Base-by-base conservation (phyloP, 2,797 vertebrate species). In the Babyrousa celebensis region DNA sequence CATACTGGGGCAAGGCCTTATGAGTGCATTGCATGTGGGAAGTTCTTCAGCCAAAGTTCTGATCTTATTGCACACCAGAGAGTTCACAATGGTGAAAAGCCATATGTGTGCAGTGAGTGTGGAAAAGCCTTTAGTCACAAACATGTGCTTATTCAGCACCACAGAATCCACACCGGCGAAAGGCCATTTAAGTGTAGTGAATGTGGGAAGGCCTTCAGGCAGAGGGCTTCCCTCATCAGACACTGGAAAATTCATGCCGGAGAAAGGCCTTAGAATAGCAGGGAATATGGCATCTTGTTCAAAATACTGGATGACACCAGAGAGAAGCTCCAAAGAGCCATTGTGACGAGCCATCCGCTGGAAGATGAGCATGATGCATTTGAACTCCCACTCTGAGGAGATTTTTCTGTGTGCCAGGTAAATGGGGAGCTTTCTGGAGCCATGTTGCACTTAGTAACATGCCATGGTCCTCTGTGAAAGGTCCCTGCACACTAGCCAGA, bases 11-110 rank as follows among this genome's bases (percentile, higher is more conserved):
- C 91, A 63, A 97, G 96, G 82, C 97, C 97, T 25, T 96, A 98
- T 5, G 95, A 96, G 18, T 98, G 97, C 32, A 85, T 78, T 62
- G 88, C 85, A 36, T 98, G 97, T 48, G 97, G 97, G 17, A 98
- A 97, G 63, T 95, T 96, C 36, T 98, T 98, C 56, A 88, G 97
- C 68, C 97, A 97, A 67, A 96, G 98, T 15, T 98, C 98, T 5
- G 97, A 98, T 78, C 95, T 98, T 40, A 94, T 97, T n/a, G 97
- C 97, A 7, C 98, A 98, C 72, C 98, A 98, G 80, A 96, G 98
- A 77, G 96, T 97, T 72, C 97, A 98, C 93, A 97, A 97, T 6
- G 97, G 97, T 3, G 98, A 98, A 82, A 97, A 95, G 40, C 98
- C 97, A 1, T 97, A 90, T n/a, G 95, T 92, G 68, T 96, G 96